These are phyloP conservation scores for Myathropa florea DNA, from an alignment of 2,888 invertebrate genomes.

Conservation along the genomic window DNA sequence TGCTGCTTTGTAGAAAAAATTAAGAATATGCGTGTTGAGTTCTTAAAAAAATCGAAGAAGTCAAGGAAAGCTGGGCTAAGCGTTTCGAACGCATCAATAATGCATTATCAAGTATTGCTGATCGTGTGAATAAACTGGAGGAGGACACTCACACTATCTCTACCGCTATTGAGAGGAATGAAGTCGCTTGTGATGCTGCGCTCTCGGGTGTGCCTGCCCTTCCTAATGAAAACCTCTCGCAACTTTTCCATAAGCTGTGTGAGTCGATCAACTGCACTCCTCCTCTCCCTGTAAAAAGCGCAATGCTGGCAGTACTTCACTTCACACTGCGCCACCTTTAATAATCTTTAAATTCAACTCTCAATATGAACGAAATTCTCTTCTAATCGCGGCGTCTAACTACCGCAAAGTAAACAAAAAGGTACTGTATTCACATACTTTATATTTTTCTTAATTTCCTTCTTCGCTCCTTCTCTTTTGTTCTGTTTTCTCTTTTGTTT, in stretches of 20 bases:
- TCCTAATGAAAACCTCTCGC: background rate
- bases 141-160: background rate
- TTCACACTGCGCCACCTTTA: background rate
- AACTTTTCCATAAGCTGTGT: background rate
- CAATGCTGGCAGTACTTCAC: background rate
- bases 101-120: background rate
- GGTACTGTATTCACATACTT: background rate
- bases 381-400: background rate
- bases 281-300: background rate
- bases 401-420: constrained; percentile 1
- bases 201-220: background rate
- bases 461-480: background rate
- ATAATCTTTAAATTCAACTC: background rate
- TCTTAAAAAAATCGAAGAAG: background rate
- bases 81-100: background rate
- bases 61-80: background rate
- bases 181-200: background rate
- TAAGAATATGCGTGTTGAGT: background rate
- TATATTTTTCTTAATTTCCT: background rate
- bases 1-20: background rate
- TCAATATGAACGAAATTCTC: background rate
- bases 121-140: background rate
- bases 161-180: background rate
- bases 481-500: background rate
- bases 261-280: background rate